Evolutionary conservation across 23 tunicate species (phyloP).

Genomic region (Clavelina lepadiformis): DNA sequence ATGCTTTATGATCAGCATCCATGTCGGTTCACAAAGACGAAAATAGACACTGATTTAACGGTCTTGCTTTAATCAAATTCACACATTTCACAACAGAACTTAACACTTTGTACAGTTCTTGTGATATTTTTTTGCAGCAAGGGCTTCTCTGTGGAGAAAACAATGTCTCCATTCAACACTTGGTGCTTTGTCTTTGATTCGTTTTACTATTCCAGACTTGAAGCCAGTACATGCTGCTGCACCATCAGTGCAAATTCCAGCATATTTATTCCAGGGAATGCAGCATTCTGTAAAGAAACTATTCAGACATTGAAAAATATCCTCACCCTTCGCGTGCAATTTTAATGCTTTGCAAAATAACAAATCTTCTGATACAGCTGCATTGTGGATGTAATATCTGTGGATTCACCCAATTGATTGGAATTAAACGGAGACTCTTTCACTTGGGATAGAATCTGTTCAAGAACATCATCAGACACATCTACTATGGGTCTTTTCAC

Average conservation of each 20-base stretch:
- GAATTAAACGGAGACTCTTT: too few relatives aligned
- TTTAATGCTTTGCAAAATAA: constrained; percentile 32
- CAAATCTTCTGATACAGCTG: constrained; percentile 24
- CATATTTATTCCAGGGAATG: constrained; percentile 31
- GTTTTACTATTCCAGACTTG: constrained; percentile 13
- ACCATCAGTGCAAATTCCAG: constrained; percentile 32
- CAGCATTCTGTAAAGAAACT: constrained; percentile 15
- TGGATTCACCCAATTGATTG: too few relatives aligned
- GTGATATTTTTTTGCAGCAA: constrained; percentile 8
- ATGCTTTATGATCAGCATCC: constrained; percentile 35
- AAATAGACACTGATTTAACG: constrained; percentile 24
- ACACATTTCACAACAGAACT: constrained; percentile 23
- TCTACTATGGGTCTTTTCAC: too few relatives aligned
- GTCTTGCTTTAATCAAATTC: constrained; percentile 30
- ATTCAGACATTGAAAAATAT: constrained; percentile 27
- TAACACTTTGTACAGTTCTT: constrained; percentile 16
- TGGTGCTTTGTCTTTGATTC: constrained; percentile 31
- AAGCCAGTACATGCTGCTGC: constrained; percentile 37
- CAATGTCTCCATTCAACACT: constrained; percentile 30
- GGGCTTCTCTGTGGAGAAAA: constrained; percentile 36
- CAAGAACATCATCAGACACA: too few relatives aligned
- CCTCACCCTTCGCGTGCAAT: constrained; percentile 20
- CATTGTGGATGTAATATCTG: constrained; percentile 25
- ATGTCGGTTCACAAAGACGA: constrained; percentile 25
- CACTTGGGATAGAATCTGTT: too few relatives aligned